These are phyloP conservation scores for Collichthys lucidus DNA, from an alignment of 2,113 vertebrate genomes.

Conservation along the genomic window DNA sequence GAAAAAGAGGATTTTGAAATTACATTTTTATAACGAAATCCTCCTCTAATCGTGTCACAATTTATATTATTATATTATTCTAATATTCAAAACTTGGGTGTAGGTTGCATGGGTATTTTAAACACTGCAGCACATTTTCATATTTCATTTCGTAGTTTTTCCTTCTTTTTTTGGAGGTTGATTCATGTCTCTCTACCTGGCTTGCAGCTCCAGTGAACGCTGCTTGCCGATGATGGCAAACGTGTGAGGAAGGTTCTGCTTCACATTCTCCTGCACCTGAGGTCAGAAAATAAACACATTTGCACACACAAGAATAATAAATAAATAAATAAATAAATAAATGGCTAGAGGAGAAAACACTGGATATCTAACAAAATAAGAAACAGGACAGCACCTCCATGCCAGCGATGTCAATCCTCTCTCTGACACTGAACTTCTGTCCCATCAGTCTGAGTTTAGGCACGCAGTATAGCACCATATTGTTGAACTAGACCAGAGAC, in stretches of 20 bases:
- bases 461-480: conserved; percentile 97
- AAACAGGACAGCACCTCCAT: conserved; percentile 88
- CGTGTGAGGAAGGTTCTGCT: conserved; percentile 88
- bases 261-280: conserved; percentile 92
- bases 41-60: too few relatives aligned
- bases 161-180: background rate
- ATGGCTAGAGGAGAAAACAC: background rate
- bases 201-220: conserved; percentile 92
- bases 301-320: background rate
- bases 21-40: too few relatives aligned
- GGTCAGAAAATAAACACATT: conserved; percentile 36
- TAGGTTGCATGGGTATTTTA: too few relatives aligned
- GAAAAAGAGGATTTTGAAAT: background rate
- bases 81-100: too few relatives aligned
- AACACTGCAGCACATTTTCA: background rate
- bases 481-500: conserved; percentile 90
- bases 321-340: background rate
- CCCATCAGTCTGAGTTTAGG: conserved; percentile 96
- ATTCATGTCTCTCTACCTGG: conserved; percentile 83
- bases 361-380: background rate
- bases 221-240: conserved; percentile 93
- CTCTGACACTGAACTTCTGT: conserved; percentile 97
- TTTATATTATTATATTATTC: too few relatives aligned
- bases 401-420: conserved; percentile 95
- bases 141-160: background rate